Evolutionary conservation across 2,113 vertebrate genomes (phyloP), one percentile per base, ranked within the genome.

Genomic region (Archilochus colubris): DNA sequence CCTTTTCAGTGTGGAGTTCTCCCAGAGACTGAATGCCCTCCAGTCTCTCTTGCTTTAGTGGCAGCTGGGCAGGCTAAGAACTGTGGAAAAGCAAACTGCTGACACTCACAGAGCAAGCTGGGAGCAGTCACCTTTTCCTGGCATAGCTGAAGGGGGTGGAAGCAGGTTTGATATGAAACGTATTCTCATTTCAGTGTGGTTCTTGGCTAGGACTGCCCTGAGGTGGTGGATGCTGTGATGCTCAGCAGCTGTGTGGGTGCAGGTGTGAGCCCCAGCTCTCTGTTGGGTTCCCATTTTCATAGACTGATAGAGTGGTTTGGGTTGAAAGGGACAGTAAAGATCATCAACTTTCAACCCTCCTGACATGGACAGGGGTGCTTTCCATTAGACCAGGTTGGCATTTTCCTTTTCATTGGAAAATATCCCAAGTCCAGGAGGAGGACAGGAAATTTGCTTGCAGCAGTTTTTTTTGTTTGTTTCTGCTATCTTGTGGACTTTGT

Each of bases 231-330:
- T 2, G 1, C 18, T 40, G 61, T 2, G 36, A 54, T 22, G 33
- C 1, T 38, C 74, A 74, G 70, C n/a, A 82, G 48, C 5, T 3
- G 12, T 6, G 53, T 7, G 4, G 48, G 31, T 5, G 27, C 66
- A 63, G 48, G 14, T 2, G 9, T 18, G 12, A 78, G 31, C 28
- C 44, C 33, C 50, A 53, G 44, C 21, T 27, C 28, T 33, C 5
- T 1, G 0, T 0, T 17, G 2, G 9, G 19, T 62, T 75, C 72
- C 40, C 9, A 1, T 48, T 50, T 50, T 50, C 48, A 23, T 23
- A 50, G 22, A 50, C 18, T 50, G 22, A 23, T 50, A 50, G 21
- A 50, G 9, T 50, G 48, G 48, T 50, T 50, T 50, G 48, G 48
- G 48, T 50, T 50, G 21, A 22, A 50, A 50, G 48, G 48, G 48